These are phyloP conservation scores for Phasia obesa DNA, from an alignment of 2,888 invertebrate genomes.

Conservation along the genomic window DNA sequence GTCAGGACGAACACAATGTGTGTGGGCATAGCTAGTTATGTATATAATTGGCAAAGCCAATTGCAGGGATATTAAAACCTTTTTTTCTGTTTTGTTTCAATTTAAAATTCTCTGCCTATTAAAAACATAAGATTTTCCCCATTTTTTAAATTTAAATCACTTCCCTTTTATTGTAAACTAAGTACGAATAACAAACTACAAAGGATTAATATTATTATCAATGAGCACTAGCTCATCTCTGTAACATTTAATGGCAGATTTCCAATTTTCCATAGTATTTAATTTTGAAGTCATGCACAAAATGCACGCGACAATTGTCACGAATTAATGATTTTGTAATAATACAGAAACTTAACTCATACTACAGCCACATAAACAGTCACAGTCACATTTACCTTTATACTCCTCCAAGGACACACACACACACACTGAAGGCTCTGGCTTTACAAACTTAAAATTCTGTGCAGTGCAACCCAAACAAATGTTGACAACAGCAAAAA, in stretches of 20 bases:
- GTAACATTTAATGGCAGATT: slow-evolving; percentile 64
- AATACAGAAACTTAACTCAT: slow-evolving; percentile 51
- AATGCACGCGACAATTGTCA: slow-evolving; percentile 70
- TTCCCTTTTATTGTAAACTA: neutral
- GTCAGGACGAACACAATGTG: too few species aligned
- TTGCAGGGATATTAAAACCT: too few species aligned
- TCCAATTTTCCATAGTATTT: slow-evolving; percentile 66
- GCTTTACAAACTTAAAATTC: slow-evolving; percentile 29
- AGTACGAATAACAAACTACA: neutral
- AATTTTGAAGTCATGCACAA: slow-evolving; percentile 66
- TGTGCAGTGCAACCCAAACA: slow-evolving; percentile 37
- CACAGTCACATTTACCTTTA: slow-evolving; percentile 17
- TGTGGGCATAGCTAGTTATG: too few species aligned
- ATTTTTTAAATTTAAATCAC: too few species aligned
- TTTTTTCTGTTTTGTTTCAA: too few species aligned
- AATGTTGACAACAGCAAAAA: slow-evolving; percentile 46
- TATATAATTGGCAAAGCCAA: too few species aligned
- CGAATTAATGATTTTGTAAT: slow-evolving; percentile 71
- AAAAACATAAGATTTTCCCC: too few species aligned
- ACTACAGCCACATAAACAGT: neutral
- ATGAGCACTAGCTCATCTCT: slow-evolving; percentile 46
- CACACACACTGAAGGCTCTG: slow-evolving; percentile 20
- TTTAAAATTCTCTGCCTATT: too few species aligned
- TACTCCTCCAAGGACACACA: slow-evolving; percentile 19
- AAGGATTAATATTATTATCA: slow-evolving; percentile 53